Conservation (phyloP, 2,888 invertebrate genomes). For the Keiferia lycopersicella region DNA sequence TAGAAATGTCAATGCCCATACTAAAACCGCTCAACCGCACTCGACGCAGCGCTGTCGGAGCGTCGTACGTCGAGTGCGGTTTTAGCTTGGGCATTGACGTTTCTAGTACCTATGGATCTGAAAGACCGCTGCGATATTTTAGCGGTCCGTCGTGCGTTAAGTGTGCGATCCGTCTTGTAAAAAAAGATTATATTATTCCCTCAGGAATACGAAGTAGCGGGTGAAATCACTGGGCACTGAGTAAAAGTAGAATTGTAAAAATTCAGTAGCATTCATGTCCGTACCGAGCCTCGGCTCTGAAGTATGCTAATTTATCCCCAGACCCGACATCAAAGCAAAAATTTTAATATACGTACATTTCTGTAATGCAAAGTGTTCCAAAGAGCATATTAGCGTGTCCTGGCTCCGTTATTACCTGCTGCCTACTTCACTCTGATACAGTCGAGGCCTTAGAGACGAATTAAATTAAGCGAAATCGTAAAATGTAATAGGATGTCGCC, state of each 20-base stretch:
- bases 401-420: background rate
- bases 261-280: background rate
- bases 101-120: too few relatives aligned
- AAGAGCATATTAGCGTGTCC: conserved; percentile 10
- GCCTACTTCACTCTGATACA: conserved; percentile 6
- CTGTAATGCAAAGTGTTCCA: conserved; percentile 6
- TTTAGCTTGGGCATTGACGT: too few relatives aligned
- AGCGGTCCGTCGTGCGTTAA: too few relatives aligned
- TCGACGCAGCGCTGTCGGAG: too few relatives aligned
- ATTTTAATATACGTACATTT: background rate
- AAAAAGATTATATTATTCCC: too few relatives aligned
- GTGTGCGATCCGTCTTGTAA: too few relatives aligned
- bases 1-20: too few relatives aligned
- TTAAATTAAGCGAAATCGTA: conserved; percentile 12
- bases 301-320: background rate
- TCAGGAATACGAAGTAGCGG: too few relatives aligned
- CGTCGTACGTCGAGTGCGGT: too few relatives aligned
- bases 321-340: background rate
- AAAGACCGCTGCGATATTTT: too few relatives aligned
- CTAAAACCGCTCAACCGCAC: too few relatives aligned
- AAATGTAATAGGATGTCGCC: background rate
- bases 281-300: background rate
- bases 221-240: too few relatives aligned
- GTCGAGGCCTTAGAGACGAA: background rate
- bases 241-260: background rate